These are phyloP conservation scores for Papilio machaon DNA, from an alignment of 1,140 invertebrate genomes.

Conservation along the genomic window DNA sequence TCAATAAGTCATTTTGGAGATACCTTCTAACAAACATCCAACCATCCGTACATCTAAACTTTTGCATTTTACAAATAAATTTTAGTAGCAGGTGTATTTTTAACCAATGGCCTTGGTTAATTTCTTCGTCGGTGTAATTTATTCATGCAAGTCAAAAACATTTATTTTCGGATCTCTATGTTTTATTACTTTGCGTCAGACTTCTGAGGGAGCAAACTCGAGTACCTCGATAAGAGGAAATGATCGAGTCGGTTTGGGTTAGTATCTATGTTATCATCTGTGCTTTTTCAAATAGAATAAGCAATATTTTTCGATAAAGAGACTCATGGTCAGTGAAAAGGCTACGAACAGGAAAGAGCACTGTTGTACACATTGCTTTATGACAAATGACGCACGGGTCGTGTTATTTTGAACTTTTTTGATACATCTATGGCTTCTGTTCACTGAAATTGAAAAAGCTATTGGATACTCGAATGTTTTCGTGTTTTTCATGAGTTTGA, in stretches of 20 bases:
- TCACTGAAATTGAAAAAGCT: too few relatives aligned
- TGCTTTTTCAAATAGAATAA: neutral
- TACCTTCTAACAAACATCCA: too few relatives aligned
- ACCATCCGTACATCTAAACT: too few relatives aligned
- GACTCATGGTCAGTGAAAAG: neutral
- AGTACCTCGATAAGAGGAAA: neutral
- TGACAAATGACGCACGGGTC: neutral
- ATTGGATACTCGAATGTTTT: neutral
- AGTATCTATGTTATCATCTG: neutral
- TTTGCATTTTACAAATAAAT: neutral
- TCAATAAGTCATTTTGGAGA: too few relatives aligned
- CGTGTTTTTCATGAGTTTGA: neutral
- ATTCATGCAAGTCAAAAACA: neutral
- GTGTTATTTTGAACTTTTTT: too few relatives aligned
- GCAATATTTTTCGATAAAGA: neutral
- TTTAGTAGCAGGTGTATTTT: neutral
- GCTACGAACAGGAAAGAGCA: neutral
- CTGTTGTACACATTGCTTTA: neutral
- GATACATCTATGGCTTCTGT: too few relatives aligned
- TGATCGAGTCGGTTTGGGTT: neutral
- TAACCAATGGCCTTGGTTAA: neutral
- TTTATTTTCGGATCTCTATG: neutral
- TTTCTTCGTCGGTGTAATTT: neutral
- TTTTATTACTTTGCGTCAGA: neutral
- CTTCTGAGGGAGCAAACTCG: neutral